Evolutionary conservation across 2,797 vertebrate species (phyloP).

Genomic region (Anabas testudineus): DNA sequence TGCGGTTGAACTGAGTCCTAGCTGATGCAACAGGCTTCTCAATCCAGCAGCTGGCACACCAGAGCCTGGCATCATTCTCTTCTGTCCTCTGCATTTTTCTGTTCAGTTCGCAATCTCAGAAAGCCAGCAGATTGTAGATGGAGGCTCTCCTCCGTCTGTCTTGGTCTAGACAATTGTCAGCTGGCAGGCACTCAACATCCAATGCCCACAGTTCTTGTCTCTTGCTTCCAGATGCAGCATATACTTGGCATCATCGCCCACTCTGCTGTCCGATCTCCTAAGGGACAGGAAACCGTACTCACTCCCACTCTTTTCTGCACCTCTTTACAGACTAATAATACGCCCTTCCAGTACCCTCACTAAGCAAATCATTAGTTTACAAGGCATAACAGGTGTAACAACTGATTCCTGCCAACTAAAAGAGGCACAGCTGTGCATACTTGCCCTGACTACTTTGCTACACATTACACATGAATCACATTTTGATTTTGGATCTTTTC

Average conservation of each 20-base stretch:
- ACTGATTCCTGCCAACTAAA: conserved; percentile 45
- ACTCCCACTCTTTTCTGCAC: conserved; percentile 17
- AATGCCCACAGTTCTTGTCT: conserved; percentile 72
- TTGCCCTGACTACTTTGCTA: conserved; percentile 29
- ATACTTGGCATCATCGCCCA: conserved; percentile 63
- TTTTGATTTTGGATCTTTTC: conserved; percentile 37
- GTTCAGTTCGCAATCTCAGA: conserved; percentile 64
- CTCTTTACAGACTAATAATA: conserved; percentile 64
- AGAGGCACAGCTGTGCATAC: conserved; percentile 62
- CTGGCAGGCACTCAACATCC: conserved; percentile 68
- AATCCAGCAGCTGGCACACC: conserved; percentile 53
- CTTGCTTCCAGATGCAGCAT: conserved; percentile 67
- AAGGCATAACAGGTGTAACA: conserved; percentile 70
- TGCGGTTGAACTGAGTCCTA: conserved; percentile 36
- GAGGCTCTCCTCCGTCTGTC: conserved; percentile 65
- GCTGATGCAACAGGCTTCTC: conserved; percentile 61
- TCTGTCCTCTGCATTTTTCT: conserved; percentile 58
- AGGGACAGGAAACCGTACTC: conserved; percentile 42
- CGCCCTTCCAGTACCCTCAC: conserved; percentile 38
- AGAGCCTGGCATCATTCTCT: conserved; percentile 43
- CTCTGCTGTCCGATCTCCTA: conserved; percentile 47
- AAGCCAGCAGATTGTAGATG: conserved; percentile 73
- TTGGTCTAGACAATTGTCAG: conserved; percentile 71
- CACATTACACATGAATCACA: conserved; percentile 48
- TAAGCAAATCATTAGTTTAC: conserved; percentile 68